Percentiles rank a stretch among this genome's conserved stretches.
Evolutionary conservation across 2,888 invertebrate species (phyloP).

Genomic region (Brenthis ino): DNA sequence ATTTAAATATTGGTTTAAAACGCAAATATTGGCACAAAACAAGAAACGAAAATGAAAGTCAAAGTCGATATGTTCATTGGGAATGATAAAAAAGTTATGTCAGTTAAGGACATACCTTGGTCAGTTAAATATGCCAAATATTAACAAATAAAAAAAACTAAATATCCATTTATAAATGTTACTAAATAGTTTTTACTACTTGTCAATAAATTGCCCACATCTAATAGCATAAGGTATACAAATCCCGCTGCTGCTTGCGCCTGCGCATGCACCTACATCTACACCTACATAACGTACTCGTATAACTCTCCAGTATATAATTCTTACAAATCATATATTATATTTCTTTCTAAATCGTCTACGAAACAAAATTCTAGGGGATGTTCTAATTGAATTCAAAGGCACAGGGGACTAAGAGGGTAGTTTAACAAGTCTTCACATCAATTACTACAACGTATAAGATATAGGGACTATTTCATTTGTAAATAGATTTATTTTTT

Average conservation of each 20-base stretch:
- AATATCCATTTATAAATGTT: neutral
- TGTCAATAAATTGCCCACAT: too few species aligned
- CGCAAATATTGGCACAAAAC: too few species aligned
- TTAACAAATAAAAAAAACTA: neutral
- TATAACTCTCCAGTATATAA: conserved; percentile 4
- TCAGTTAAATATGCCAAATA: conserved; percentile 1
- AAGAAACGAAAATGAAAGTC: too few species aligned
- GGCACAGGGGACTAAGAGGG: conserved; percentile 13
- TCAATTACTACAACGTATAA: conserved; percentile 3
- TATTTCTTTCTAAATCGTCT: neutral
- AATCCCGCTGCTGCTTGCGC: conserved; percentile 16
- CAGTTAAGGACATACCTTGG: conserved; percentile 40
- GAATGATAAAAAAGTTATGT: conserved; percentile 19
- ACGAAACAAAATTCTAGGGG: conserved; percentile 3
- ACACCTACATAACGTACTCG: conserved; percentile 27
- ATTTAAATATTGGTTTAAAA: too few species aligned
- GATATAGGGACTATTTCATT: conserved; percentile 1
- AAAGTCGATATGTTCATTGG: conserved; percentile 6
- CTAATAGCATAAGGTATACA: neutral
- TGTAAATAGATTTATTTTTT: conserved; percentile 12
- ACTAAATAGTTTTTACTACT: neutral
- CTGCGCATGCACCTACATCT: conserved; percentile 33
- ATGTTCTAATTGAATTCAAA: conserved; percentile 2
- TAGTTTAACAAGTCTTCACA: neutral
- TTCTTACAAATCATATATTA: neutral